These are phyloP conservation scores for Aspidiotus rigidus DNA, from an alignment of 2,888 invertebrate species.

Conservation along the genomic window DNA sequence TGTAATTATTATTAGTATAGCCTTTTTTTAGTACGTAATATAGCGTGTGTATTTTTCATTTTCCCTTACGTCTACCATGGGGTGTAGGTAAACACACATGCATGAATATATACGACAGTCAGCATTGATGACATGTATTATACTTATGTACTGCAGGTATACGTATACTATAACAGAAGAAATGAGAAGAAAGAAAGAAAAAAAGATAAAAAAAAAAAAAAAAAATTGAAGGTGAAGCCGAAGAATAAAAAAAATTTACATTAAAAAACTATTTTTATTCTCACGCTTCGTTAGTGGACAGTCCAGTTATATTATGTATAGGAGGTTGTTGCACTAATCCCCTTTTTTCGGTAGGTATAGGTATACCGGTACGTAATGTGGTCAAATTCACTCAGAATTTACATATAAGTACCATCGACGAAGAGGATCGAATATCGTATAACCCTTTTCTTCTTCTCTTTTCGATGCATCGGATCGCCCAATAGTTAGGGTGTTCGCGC, in stretches of 20 bases:
- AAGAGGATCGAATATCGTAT: background rate
- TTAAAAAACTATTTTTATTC: constrained; percentile 20
- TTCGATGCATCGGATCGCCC: constrained; percentile 18
- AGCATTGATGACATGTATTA: constrained; percentile 13
- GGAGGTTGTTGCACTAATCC: background rate
- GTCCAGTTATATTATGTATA: constrained; percentile 14
- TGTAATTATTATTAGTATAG: too few species aligned
- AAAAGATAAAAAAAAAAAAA: too few species aligned
- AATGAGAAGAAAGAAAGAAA: too few species aligned
- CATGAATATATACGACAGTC: background rate
- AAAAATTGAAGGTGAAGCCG: background rate
- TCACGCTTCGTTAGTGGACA: constrained; percentile 27
- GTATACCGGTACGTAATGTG: constrained; percentile 11
- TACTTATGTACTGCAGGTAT: too few species aligned
- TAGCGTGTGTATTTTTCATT: constrained; percentile 30
- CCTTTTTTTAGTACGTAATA: background rate
- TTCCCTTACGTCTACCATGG: background rate
- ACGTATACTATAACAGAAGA: too few species aligned
- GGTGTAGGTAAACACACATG: too few species aligned
- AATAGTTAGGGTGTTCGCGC: background rate
- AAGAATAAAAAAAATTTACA: constrained; percentile 26
- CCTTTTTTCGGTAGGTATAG: constrained; percentile 22
- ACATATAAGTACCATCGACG: background rate
- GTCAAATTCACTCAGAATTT: background rate
- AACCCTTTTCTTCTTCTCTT: background rate